Evolutionary conservation across 1,140 invertebrate genomes (phyloP), one percentile per base, ranked within the genome.

Genomic region (Drosophila asahinai): DNA sequence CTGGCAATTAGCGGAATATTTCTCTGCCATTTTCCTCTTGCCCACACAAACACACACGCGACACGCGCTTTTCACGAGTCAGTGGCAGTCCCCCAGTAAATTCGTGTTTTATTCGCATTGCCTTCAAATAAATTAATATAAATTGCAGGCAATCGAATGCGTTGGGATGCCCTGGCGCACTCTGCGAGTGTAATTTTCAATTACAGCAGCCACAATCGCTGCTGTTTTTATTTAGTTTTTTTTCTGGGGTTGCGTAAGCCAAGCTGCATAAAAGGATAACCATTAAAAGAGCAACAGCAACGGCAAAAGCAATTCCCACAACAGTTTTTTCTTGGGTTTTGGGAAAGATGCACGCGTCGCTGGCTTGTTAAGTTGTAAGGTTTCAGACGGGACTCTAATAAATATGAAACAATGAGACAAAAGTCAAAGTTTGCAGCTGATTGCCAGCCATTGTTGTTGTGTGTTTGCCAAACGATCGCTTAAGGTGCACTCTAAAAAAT

Each of bases 401-500:
- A 87, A 87, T 87, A 89, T 87, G 86, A 90, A 82, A 90, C 86
- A 90, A 90, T 90, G 86, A 90, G 86, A 79, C 84, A 89, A 78
- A 89, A 89, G 86, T 74, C 79, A 78, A 74, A 74, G 71, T 73
- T 66, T 55, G 77, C 52, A 54, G 61, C 33, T 80, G 81, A 54
- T 43, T 75, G 70, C 60, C 27, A 71, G 78, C 40, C 72, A 76
- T 59, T 83, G 77, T 58, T 72, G 81, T 27, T 66, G 30, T 55
- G 36, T 72, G 70, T 73, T 73, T 73, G 71, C 68, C 54, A 61
- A 68, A 30, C 71, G 70, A 51, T 74, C 54, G 68, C 38, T 43
- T 45, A 12, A 33, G 22, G n/a, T 65, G 33, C 63, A 63, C 63
- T 15, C 1, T 14, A 61, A 61, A 12, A 64, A 63, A 27, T 25